Conservation (phyloP, 37 sponge, comb jelly and placozoan species). For the Cliona cf. orientalis region DNA sequence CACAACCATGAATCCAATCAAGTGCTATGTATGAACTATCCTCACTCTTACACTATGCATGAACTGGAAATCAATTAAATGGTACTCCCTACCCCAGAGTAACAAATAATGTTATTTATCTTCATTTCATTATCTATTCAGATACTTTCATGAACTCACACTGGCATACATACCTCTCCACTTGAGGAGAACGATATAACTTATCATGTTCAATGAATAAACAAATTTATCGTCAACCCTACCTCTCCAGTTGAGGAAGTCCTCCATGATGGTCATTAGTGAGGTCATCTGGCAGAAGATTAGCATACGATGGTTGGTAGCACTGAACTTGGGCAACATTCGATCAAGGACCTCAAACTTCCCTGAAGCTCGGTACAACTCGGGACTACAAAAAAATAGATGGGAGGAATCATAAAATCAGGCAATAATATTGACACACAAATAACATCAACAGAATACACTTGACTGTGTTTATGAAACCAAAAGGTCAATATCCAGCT, state of each 20-base stretch:
- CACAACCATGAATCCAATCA: no score
- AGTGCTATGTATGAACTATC: no score
- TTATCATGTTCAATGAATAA: no score
- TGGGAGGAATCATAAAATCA: constrained; percentile 28
- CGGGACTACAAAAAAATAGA: constrained; percentile 49
- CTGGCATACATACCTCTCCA: no score
- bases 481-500: no score
- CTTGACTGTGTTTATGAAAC: not conserved
- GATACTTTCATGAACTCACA: no score
- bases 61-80: no score
- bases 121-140: no score
- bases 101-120: no score
- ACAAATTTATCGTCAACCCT: not conserved
- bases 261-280: constrained; percentile 97
- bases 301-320: constrained; percentile 62
- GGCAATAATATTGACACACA: not conserved
- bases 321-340: constrained; percentile 94
- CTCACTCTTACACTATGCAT: no score
- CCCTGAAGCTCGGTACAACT: constrained; percentile 89
- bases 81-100: no score
- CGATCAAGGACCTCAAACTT: constrained; percentile 98
- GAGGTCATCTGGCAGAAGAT: constrained; percentile 99
- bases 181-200: no score
- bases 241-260: constrained; percentile 93
- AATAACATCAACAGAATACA: not conserved